Conservation (phyloP, 2,113 vertebrate genomes). For the Meriones unguiculatus region DNA sequence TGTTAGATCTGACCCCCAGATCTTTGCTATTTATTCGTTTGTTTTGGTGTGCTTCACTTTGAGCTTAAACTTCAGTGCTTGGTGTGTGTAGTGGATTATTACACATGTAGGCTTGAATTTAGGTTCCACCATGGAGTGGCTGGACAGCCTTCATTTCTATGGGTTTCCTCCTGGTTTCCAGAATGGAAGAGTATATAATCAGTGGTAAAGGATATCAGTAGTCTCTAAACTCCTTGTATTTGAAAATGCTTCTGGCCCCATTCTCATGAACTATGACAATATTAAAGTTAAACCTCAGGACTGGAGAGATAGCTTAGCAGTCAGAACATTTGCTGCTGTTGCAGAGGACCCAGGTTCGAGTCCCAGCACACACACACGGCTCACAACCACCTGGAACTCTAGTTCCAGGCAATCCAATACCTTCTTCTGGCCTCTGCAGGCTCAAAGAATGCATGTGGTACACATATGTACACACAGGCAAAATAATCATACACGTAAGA, state of each 20-base stretch:
- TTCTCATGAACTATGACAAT: neutral
- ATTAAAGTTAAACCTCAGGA: neutral
- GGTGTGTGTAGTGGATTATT: neutral
- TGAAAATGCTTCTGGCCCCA: slow-evolving; percentile 6
- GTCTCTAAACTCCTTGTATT: slow-evolving; percentile 29
- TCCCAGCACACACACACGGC: neutral
- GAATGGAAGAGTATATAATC: neutral
- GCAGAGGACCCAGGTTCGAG: neutral
- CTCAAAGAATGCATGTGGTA: neutral
- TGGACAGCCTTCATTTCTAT: neutral
- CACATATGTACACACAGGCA: neutral
- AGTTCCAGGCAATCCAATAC: neutral
- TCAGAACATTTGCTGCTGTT: neutral
- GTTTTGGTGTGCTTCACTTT: neutral
- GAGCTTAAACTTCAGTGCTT: neutral
- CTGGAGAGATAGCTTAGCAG: neutral
- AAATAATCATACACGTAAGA: neutral
- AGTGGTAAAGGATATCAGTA: neutral
- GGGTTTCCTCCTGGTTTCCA: slow-evolving; percentile 21
- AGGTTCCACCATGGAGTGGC: neutral
- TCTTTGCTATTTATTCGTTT: neutral
- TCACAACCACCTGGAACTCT: neutral
- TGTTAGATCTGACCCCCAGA: neutral
- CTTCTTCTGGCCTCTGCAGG: neutral
- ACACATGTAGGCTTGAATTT: neutral